A percentile compares a stretch with the other conserved stretches of the same genome.
Evolutionary conservation across 2,888 invertebrate genomes (phyloP).

Genomic region (Diarsia mendica): DNA sequence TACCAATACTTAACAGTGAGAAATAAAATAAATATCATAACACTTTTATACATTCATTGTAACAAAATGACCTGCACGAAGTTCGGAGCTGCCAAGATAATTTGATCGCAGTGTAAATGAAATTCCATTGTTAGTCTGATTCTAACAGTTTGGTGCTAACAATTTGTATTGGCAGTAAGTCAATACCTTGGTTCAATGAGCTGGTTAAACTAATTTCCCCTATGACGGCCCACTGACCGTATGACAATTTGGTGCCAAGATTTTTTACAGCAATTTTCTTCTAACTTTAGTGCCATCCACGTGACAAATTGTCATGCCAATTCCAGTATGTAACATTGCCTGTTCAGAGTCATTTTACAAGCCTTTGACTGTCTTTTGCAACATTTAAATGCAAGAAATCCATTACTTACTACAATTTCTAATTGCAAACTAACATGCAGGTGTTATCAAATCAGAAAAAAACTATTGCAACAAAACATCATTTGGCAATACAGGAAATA

Average conservation of each 20-base stretch:
- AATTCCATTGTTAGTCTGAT: conserved; percentile 2
- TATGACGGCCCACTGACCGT: too few relatives aligned
- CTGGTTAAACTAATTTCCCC: conserved; percentile 9
- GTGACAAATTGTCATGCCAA: conserved; percentile 4
- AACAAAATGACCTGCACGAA: too few relatives aligned
- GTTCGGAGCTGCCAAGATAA: too few relatives aligned
- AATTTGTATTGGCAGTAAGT: conserved; percentile 30
- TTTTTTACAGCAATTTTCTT: conserved; percentile 10
- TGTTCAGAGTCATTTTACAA: not conserved
- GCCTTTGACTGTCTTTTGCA: conserved; percentile 7
- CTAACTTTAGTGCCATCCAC: not conserved
- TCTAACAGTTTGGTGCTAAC: not conserved
- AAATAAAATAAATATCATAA: too few relatives aligned
- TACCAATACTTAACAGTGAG: too few relatives aligned
- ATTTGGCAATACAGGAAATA: conserved; percentile 33
- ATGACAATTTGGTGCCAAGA: conserved; percentile 17
- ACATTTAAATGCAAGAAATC: not conserved
- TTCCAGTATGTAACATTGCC: conserved; percentile 4
- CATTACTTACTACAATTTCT: conserved; percentile 49
- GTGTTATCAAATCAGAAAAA: not conserved
- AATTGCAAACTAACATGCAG: conserved; percentile 33
- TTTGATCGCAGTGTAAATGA: too few relatives aligned
- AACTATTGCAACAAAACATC: not conserved
- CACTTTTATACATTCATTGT: too few relatives aligned
- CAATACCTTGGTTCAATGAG: conserved; percentile 23